These are phyloP conservation scores for Porites divaricata DNA, from an alignment of 92 coral and sea anemone genomes.

Conservation along the genomic window DNA sequence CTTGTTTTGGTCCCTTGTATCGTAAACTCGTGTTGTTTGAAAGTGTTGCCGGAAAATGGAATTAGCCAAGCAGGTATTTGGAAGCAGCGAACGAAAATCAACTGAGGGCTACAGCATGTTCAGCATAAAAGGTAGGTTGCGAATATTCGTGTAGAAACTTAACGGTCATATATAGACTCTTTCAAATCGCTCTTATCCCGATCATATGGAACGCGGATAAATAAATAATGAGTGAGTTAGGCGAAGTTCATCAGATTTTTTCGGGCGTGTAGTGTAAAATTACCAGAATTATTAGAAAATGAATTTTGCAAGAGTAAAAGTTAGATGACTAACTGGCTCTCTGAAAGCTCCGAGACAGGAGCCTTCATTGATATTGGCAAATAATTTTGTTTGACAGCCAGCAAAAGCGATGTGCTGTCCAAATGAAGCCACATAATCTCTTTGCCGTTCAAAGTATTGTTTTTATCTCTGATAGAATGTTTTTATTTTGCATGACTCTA, in stretches of 20 bases:
- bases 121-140: slow-evolving; percentile 76
- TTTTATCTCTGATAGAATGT: not conserved
- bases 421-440: not conserved
- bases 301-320: not conserved
- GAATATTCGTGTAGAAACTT: slow-evolving; percentile 1
- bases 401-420: not conserved
- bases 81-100: slow-evolving; percentile 74
- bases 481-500: not conserved
- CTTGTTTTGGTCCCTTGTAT: slow-evolving; percentile 34
- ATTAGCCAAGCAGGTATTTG: slow-evolving; percentile 79
- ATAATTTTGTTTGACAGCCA: slow-evolving; percentile 6
- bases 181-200: slow-evolving; percentile 34
- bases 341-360: not conserved
- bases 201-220: slow-evolving; percentile 68
- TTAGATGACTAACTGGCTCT: not conserved
- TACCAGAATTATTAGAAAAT: not conserved
- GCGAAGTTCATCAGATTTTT: slow-evolving; percentile 38
- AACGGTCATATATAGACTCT: slow-evolving; percentile 50
- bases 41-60: slow-evolving; percentile 67
- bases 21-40: slow-evolving; percentile 21
- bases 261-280: slow-evolving; percentile 31
- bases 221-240: slow-evolving; percentile 56
- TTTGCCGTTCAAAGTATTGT: not conserved
- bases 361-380: not conserved
- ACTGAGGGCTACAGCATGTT: slow-evolving; percentile 80